These are phyloP conservation scores for Coptodon bakossiorum DNA, from an alignment of 2,113 vertebrate genomes.

Conservation along the genomic window DNA sequence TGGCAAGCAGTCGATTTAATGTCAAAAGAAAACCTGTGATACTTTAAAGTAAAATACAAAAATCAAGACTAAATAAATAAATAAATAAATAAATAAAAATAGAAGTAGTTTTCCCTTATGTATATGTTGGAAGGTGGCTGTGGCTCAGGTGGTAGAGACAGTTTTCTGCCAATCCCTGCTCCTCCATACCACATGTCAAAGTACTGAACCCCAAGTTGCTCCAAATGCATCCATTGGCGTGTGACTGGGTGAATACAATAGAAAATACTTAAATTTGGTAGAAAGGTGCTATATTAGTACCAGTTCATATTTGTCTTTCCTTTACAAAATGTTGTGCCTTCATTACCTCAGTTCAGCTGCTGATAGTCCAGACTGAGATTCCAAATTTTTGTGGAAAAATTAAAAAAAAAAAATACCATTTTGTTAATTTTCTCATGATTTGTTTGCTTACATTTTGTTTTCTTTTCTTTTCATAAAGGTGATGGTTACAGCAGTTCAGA, in stretches of 20 bases:
- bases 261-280: background rate
- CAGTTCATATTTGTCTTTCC: background rate
- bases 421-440: background rate
- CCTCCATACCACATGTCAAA: background rate
- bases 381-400: background rate
- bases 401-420: rapidly evolving
- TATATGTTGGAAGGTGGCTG: background rate
- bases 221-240: background rate
- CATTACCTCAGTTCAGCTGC: background rate
- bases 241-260: background rate
- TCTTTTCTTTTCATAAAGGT: conserved; percentile 42
- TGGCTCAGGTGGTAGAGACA: background rate
- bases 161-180: background rate
- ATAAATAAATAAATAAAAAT: background rate
- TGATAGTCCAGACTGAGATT: background rate
- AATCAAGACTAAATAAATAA: background rate
- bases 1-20: background rate
- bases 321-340: background rate
- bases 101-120: background rate
- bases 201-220: background rate
- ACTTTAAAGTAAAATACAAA: background rate
- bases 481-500: conserved; percentile 98
- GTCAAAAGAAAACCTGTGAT: background rate
- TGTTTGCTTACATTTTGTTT: background rate
- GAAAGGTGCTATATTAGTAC: background rate